Evolutionary conservation across 2,113 vertebrate species (phyloP).

Genomic region (Scortum barcoo): DNA sequence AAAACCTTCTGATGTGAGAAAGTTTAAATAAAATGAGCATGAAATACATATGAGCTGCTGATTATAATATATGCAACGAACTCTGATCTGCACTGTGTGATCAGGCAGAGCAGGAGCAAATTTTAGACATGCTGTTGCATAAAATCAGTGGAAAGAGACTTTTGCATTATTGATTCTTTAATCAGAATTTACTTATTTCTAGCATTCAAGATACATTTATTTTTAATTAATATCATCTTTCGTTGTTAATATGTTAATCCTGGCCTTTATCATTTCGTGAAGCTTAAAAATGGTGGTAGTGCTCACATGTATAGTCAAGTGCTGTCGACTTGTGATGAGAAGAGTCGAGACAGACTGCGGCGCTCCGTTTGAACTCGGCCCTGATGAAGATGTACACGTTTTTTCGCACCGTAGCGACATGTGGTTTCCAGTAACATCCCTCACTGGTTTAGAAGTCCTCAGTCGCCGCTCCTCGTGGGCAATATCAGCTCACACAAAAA

Average conservation of each 20-base stretch:
- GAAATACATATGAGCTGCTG: too few species aligned
- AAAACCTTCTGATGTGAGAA: not conserved
- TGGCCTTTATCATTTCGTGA: too few species aligned
- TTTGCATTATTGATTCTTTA: not conserved
- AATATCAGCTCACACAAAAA: conserved; percentile 46
- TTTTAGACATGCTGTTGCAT: too few species aligned
- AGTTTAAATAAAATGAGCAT: too few species aligned
- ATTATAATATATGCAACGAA: too few species aligned
- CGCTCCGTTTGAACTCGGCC: not conserved
- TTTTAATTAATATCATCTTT: too few species aligned
- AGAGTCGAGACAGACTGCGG: not conserved
- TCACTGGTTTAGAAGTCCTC: conserved; percentile 1
- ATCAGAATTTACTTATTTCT: not conserved
- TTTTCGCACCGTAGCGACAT: not conserved
- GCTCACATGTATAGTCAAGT: not conserved
- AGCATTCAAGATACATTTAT: not conserved
- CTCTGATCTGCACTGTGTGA: too few species aligned
- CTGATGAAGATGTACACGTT: conserved; percentile 5
- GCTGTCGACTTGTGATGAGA: not conserved
- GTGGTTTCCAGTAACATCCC: conserved; percentile 10
- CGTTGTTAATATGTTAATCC: too few species aligned
- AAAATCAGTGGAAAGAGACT: not conserved
- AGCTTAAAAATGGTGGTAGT: not conserved
- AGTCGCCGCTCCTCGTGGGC: conserved; percentile 14
- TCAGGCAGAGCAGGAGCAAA: too few species aligned